Base-by-base conservation (phyloP, 2,113 vertebrate species). In the Sinocyclocheilus grahami region DNA sequence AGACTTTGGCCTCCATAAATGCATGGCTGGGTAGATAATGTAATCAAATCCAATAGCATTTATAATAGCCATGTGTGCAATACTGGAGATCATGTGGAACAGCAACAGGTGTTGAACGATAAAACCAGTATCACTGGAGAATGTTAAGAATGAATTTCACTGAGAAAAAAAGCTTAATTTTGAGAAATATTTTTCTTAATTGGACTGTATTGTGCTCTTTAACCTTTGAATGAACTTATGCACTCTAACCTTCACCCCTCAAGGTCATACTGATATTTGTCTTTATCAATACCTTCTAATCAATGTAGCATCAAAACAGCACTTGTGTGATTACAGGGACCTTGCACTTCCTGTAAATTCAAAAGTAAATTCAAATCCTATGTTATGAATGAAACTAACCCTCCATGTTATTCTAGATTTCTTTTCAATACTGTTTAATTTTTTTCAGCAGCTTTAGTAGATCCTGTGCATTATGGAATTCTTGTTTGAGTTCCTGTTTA, bases 401-500 rank as follows among this genome's bases (percentile, higher is more conserved):
- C 14, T 10, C 30, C 3, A 20, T 71, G 37, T 39, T 72, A 72
- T 67, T 85, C 48, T 22, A 22, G 9, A 42, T 67, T 62, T 7
- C 22, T 37, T 12, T 77, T 24, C 18, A 76, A 46, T 77, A 4
- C 42, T 72, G 10, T 46, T 62, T 46, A 3, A 9, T 42, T 37
- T 60, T 67, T n/a, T 53, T 51, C 42, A 27, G 7, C 14, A 60
- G 37, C 67, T 51, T 24, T n/a, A 48, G 55, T 86, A 89, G 82
- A 37, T 80, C 88, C 74, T 85, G 78, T 89, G 48, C 90, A 93
- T 71, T 89, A 99, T 99, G 97, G 95, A 97, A 89, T 94, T 93
- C 90, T 93, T 98, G 86, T 93, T 97, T 84, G 95, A 96, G 89
- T 90, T 96, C 46, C 93, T 98, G 85, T 97, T 98, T 87, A 95